A percentile compares a stretch with the other conserved stretches of the same genome.
Evolutionary conservation across 2,797 vertebrate genomes (phyloP).

Genomic region (Sarcophilus harrisii): DNA sequence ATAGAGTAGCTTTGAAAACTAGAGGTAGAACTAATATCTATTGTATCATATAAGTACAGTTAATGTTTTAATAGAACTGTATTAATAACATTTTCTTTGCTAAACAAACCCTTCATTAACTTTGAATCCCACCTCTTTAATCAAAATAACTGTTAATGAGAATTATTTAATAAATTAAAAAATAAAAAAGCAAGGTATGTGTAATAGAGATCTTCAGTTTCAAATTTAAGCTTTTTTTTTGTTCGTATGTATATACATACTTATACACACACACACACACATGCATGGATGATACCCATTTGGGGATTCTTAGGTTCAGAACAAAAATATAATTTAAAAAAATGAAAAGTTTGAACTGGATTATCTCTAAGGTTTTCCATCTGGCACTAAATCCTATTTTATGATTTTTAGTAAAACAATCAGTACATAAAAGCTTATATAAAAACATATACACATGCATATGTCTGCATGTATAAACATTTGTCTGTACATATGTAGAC

Average conservation of each 20-base stretch:
- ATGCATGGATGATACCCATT: neutral
- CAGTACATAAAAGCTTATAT: neutral
- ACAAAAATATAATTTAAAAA: neutral
- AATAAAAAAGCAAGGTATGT: neutral
- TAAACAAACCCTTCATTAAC: constrained; percentile 72
- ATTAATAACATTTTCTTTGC: constrained; percentile 62
- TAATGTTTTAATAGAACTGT: constrained; percentile 51
- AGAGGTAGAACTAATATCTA: neutral
- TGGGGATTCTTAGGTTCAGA: neutral
- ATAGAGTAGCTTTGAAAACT: neutral
- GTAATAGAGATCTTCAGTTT: neutral
- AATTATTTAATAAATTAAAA: constrained; percentile 38
- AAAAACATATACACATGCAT: neutral
- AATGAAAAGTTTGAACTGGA: neutral
- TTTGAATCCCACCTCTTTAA: constrained; percentile 77
- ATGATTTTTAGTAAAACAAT: neutral
- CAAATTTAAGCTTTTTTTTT: neutral
- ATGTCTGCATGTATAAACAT: neutral
- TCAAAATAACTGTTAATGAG: constrained; percentile 83
- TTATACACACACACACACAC: neutral
- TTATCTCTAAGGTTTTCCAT: neutral
- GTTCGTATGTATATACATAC: neutral
- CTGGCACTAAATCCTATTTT: neutral
- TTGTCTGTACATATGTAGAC: too few relatives aligned
- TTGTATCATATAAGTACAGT: constrained; percentile 50